These are phyloP conservation scores for Motacilla alba DNA, from an alignment of 2,113 vertebrate species.

Conservation along the genomic window DNA sequence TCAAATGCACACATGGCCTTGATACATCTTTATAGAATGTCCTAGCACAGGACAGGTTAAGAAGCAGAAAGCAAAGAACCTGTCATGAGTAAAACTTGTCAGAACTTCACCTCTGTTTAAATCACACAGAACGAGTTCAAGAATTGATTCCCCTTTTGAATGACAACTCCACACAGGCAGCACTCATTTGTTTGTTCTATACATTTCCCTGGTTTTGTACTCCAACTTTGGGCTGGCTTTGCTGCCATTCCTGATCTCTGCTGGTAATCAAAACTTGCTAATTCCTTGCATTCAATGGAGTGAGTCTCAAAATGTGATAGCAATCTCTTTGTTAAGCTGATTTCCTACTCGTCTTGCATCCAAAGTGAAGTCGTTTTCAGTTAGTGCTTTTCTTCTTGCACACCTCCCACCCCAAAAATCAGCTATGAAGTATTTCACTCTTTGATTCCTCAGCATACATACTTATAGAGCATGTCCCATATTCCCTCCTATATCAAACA, in stretches of 20 bases:
- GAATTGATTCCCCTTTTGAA: not conserved
- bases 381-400: not conserved
- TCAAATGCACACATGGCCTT: not conserved
- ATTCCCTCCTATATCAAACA: not conserved
- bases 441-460: not conserved
- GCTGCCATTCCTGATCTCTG: not conserved
- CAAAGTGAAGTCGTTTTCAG: not conserved
- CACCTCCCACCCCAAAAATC: not conserved
- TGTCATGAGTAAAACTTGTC: not conserved
- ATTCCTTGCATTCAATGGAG: not conserved
- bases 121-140: not conserved
- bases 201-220: not conserved
- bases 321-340: slow-evolving; percentile 17
- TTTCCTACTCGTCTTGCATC: not conserved
- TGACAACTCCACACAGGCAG: not conserved
- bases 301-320: not conserved
- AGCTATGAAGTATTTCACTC: not conserved
- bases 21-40: not conserved
- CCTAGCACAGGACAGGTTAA: not conserved
- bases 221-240: not conserved
- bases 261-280: not conserved
- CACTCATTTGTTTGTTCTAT: not conserved
- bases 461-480: not conserved
- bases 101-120: not conserved
- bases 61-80: not conserved